phyloP scores from a whole-genome alignment of 1,140 invertebrate species.

The Euwallacea fornicatus region DNA sequence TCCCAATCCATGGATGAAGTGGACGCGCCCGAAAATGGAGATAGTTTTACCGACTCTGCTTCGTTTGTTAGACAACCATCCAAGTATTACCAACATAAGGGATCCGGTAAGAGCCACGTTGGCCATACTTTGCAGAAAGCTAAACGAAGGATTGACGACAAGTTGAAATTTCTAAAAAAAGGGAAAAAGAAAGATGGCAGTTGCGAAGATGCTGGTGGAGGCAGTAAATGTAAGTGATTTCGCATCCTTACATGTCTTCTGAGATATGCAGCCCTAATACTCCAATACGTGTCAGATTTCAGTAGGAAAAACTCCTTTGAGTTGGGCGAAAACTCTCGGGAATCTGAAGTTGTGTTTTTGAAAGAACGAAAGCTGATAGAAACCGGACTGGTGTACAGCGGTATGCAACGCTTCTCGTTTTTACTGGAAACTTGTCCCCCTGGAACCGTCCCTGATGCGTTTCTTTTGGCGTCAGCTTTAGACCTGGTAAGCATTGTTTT shows the following conservation, averaged over 20 bases:
- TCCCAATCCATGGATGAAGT: constrained; percentile 54
- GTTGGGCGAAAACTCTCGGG: constrained; percentile 72
- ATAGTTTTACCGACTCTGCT: constrained; percentile 60
- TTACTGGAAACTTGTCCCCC: constrained; percentile 93
- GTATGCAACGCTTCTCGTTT: constrained; percentile 84
- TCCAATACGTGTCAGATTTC: constrained; percentile 61
- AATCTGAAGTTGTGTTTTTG: constrained; percentile 83
- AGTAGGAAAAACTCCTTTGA: constrained; percentile 83
- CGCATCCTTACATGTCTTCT: too few species aligned
- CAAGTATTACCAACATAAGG: constrained; percentile 45
- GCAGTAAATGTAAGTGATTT: constrained; percentile 60
- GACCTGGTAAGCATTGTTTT: constrained; percentile 73
- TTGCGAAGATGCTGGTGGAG: constrained; percentile 78
- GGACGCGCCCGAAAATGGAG: constrained; percentile 62
- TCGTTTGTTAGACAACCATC: constrained; percentile 54
- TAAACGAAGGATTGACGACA: constrained; percentile 80
- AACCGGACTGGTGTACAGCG: constrained; percentile 71
- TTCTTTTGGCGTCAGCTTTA: constrained; percentile 90
- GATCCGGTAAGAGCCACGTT: constrained; percentile 42
- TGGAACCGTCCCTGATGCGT: constrained; percentile 92
- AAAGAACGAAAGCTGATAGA: constrained; percentile 82
- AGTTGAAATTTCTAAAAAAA: constrained; percentile 72
- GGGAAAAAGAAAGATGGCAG: constrained; percentile 86
- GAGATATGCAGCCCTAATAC: not conserved
- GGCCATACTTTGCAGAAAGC: constrained; percentile 70